Percentiles rank a stretch among this genome's conserved stretches.
Conservation (phyloP, 2,797 vertebrate species). For the Fringilla coelebs region DNA sequence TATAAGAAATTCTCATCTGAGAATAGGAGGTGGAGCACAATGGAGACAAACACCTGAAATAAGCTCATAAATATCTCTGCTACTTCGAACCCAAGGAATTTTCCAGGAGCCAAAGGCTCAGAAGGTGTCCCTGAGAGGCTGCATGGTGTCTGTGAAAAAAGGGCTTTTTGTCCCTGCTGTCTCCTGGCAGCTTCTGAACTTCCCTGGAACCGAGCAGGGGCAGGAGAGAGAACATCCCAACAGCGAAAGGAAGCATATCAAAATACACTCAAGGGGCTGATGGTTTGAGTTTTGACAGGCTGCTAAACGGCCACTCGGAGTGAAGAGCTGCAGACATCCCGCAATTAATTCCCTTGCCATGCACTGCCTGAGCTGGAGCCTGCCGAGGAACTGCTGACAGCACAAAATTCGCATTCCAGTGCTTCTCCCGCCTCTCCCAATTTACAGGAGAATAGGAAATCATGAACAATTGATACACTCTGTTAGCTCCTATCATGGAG, state of each 20-base stretch:
- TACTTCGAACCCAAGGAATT: neutral
- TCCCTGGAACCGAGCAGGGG: neutral
- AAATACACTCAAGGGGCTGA: constrained; percentile 59
- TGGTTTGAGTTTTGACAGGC: constrained; percentile 75
- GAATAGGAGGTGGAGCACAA: neutral
- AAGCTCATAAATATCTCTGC: neutral
- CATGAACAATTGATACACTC: constrained; percentile 89
- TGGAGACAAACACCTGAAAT: neutral
- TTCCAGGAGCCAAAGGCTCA: neutral
- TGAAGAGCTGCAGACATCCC: constrained; percentile 75
- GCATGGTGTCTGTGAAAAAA: neutral
- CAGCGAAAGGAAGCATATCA: constrained; percentile 35
- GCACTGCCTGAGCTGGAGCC: constrained; percentile 76
- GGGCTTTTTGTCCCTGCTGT: neutral
- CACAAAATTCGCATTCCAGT: constrained; percentile 77
- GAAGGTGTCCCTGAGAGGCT: neutral
- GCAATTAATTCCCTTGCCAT: constrained; percentile 87
- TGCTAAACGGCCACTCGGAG: constrained; percentile 76
- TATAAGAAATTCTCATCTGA: neutral
- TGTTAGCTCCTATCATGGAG: constrained; percentile 86
- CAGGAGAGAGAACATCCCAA: neutral
- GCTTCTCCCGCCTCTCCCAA: constrained; percentile 78
- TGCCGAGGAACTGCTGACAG: constrained; percentile 83
- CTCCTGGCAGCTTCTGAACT: neutral
- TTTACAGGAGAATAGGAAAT: constrained; percentile 87